Evolutionary conservation across 2,888 invertebrate species (phyloP).

Genomic region (Mactromeris polynyma): DNA sequence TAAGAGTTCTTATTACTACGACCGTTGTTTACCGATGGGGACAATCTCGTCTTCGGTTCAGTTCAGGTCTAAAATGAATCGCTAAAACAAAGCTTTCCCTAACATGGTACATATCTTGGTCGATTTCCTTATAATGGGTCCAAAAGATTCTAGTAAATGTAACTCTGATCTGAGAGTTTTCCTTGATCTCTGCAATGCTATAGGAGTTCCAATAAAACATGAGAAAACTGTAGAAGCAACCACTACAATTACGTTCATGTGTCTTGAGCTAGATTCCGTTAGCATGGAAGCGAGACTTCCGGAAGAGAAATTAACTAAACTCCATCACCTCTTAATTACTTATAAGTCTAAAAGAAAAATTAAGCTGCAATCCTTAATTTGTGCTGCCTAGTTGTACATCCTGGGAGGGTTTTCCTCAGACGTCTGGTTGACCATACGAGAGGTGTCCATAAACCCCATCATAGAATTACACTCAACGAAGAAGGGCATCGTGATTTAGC

Average conservation of each 20-base stretch:
- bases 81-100: slow-evolving; percentile 5
- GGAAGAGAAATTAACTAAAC: slow-evolving; percentile 28
- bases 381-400: slow-evolving; percentile 44
- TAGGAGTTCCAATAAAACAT: slow-evolving; percentile 43
- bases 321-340: not conserved
- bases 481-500: no score
- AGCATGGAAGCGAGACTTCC: slow-evolving; percentile 44
- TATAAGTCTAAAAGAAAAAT: slow-evolving; percentile 15
- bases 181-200: slow-evolving; percentile 12
- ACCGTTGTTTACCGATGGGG: slow-evolving; percentile 50
- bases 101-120: slow-evolving; percentile 41
- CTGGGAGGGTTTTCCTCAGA: slow-evolving; percentile 42
- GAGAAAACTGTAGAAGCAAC: slow-evolving; percentile 31
- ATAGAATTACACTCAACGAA: no score
- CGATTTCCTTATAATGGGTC: slow-evolving; percentile 37
- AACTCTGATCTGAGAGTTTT: slow-evolving; percentile 8
- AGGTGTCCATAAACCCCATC: no score
- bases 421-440: no score
- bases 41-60: slow-evolving; percentile 35
- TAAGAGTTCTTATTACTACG: slow-evolving; percentile 43
- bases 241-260: slow-evolving; percentile 30
- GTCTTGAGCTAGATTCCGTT: slow-evolving; percentile 42
- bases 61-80: slow-evolving; percentile 43
- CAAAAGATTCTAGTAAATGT: slow-evolving; percentile 1
- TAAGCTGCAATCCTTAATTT: slow-evolving; percentile 36